A percentile compares a stretch with the other conserved stretches of the same genome.
These are phyloP conservation scores for Malthinus seriepunctatus DNA, from an alignment of 2,888 invertebrate species.

Conservation along the genomic window DNA sequence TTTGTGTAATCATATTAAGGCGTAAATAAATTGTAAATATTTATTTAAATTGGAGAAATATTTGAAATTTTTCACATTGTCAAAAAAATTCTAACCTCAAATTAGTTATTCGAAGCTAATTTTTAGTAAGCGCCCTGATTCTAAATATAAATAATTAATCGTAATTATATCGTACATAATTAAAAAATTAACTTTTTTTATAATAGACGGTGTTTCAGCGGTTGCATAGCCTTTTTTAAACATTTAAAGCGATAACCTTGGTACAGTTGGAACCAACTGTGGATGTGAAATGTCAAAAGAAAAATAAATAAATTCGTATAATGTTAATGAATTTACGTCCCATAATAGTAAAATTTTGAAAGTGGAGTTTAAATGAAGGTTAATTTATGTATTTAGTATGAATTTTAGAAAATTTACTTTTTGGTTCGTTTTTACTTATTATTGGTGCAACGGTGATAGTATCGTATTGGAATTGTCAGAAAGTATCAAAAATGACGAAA, in stretches of 20 bases:
- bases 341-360: slow-evolving; percentile 1
- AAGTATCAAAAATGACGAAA: slow-evolving; percentile 26
- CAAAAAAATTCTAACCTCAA: too few species aligned
- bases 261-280: slow-evolving; percentile 18
- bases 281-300: slow-evolving; percentile 49
- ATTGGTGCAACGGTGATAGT: slow-evolving; percentile 41
- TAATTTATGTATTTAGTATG: slow-evolving; percentile 28
- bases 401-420: slow-evolving; percentile 43
- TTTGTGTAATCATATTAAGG: too few species aligned
- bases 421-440: slow-evolving; percentile 49
- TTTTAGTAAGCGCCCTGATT: too few species aligned
- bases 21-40: too few species aligned
- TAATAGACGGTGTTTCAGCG: not conserved
- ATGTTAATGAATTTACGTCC: slow-evolving; percentile 38
- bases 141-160: too few species aligned
- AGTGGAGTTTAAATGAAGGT: not conserved
- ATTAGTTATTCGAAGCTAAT: too few species aligned
- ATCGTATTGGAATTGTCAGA: slow-evolving; percentile 32
- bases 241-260: not conserved
- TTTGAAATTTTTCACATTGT: too few species aligned
- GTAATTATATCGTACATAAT: too few species aligned
- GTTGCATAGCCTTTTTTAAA: not conserved
- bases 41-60: too few species aligned
- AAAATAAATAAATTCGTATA: slow-evolving; percentile 43
- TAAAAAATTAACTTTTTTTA: too few species aligned